Base-by-base conservation (phyloP, 2,888 invertebrate genomes). In the Hybos culiciformis region DNA sequence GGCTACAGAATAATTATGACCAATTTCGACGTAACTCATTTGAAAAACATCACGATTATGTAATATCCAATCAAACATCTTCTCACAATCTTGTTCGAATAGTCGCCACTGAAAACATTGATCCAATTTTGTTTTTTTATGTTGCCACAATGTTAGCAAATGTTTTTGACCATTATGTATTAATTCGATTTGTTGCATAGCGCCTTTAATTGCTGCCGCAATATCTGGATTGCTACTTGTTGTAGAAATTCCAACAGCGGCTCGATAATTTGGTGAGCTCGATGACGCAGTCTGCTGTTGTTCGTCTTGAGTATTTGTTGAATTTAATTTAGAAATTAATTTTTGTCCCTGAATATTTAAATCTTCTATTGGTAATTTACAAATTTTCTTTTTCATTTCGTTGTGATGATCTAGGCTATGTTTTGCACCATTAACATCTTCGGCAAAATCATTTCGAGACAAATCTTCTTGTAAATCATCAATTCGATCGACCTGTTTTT, bases 1-100 rank as follows among this genome's bases (percentile, higher is more conserved):
- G 21, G 94, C 91, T 53, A 87, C 74, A 50, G 86, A 81, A 61
- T 87, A 88, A 31, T 88, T 87, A 54, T 86, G 80, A 3, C 96
- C 96, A 51, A 97, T 94, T 69, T 94, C 93, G 33, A 94, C 93
- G 65, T 96, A 97, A 56, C 88, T 92, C 54, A 88, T 80, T 50
- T 96, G 78, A 70, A 97, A 96, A 48, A 87, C 83, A 60, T 93
- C 93, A 44, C 92, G 79, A 63, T 94, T 93, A 66, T 91, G 91
- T 56, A 87, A 83, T 50, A 96, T 92, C 94, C 96, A 96, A 61
- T 96, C 92, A 61, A 94, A 83, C 92, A 96, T 94, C 81, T 91
- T 94, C 63, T 94, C 92, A 54, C 94, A 96, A 63, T 97, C 97
- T 63, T 92, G 90, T 67, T 97, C 96, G 61, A 96, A 94, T 37